phyloP scores from a whole-genome alignment of 1,140 invertebrate genomes.

The Drosophila arawakana region DNA sequence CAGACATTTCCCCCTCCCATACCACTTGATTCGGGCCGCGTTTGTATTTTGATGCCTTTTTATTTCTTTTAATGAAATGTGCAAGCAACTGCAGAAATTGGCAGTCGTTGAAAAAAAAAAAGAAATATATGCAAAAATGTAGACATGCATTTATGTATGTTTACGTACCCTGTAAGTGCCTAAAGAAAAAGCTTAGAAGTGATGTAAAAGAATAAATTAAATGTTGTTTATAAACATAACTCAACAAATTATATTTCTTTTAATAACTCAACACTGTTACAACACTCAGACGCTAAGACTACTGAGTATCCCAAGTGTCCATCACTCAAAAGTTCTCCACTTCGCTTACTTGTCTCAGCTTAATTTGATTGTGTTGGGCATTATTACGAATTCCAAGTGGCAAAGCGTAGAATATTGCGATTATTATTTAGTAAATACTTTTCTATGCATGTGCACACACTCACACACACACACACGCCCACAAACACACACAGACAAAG shows the following conservation, averaged over 20 bases:
- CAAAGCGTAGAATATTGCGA: conserved; percentile 35
- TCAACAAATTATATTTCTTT: too few species aligned
- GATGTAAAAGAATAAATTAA: too few species aligned
- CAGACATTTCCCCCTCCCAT: neutral
- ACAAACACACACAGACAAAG: conserved; percentile 1
- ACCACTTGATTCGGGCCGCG: conserved; percentile 25
- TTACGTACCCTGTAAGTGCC: conserved; percentile 19
- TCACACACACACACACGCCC: conserved; percentile 12
- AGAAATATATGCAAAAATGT: neutral
- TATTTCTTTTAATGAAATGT: conserved; percentile 68
- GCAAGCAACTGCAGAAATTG: conserved; percentile 77
- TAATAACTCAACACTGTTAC: too few species aligned
- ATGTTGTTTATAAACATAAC: too few species aligned
- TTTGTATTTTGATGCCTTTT: conserved; percentile 42
- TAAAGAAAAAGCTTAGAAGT: too few species aligned
- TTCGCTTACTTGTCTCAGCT: neutral
- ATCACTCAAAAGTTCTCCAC: too few species aligned
- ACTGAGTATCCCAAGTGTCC: neutral
- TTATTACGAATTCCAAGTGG: conserved; percentile 50
- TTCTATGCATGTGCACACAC: conserved; percentile 15
- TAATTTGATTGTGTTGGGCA: conserved; percentile 40
- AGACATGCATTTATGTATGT: conserved; percentile 60
- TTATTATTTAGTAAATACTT: conserved; percentile 34
- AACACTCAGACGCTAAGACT: neutral
- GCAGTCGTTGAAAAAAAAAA: conserved; percentile 44